Percentiles rank a stretch among this genome's conserved stretches.
These are phyloP conservation scores for Myotis vivesi DNA, from an alignment of 2,797 vertebrate genomes.

Conservation along the genomic window DNA sequence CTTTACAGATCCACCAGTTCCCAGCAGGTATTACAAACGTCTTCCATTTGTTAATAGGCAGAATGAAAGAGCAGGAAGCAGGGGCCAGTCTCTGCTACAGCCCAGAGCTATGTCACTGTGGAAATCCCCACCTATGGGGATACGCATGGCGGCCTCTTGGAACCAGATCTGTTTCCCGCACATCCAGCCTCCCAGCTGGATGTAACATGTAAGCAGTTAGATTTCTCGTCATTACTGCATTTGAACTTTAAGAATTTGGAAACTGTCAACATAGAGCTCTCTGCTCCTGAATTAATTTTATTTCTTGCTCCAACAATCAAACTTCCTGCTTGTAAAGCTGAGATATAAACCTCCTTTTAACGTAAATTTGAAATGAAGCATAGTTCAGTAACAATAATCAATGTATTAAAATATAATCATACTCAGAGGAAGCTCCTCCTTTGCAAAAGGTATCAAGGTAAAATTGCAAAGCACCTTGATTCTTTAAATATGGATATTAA, in stretches of 20 bases:
- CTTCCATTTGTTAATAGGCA: neutral
- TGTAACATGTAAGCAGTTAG: neutral
- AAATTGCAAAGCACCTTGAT: neutral
- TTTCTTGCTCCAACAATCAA: slow-evolving; percentile 43
- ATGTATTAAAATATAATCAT: slow-evolving; percentile 11
- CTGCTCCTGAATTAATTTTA: slow-evolving; percentile 55
- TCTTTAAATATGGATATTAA: slow-evolving; percentile 1
- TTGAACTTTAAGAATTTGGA: slow-evolving; percentile 53
- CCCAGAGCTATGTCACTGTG: neutral
- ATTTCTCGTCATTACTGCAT: slow-evolving; percentile 1
- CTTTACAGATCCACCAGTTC: neutral
- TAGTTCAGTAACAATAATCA: neutral
- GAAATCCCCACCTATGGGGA: neutral
- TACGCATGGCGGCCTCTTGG: neutral
- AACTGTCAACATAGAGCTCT: slow-evolving; percentile 51
- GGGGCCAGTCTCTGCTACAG: neutral
- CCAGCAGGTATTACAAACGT: neutral
- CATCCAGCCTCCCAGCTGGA: neutral
- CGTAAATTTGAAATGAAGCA: slow-evolving; percentile 22
- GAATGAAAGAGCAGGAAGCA: neutral
- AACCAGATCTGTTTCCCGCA: neutral
- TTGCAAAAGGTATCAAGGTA: neutral
- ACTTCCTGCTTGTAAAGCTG: neutral
- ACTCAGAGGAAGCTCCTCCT: neutral
- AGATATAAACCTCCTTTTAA: neutral